These are phyloP conservation scores for Deilephila elpenor DNA, from an alignment of 2,888 invertebrate genomes.

Conservation along the genomic window DNA sequence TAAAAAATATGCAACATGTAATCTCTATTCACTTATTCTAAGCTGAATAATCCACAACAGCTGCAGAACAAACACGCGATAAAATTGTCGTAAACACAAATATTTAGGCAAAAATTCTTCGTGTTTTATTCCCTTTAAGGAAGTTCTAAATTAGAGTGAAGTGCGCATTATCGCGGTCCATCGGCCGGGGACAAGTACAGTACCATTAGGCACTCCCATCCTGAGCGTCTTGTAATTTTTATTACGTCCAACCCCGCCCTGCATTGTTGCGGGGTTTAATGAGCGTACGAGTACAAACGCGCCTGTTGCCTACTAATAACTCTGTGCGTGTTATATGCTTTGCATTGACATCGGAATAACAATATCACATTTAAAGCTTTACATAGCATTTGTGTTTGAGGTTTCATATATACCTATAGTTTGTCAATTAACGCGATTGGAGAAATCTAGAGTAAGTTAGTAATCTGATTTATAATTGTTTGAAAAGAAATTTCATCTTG, in stretches of 20 bases:
- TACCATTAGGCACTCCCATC: slow-evolving; percentile 80
- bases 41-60: neutral
- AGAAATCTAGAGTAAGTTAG: neutral
- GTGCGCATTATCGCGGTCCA: slow-evolving; percentile 57
- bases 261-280: slow-evolving; percentile 78
- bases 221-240: slow-evolving; percentile 78
- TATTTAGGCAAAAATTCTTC: slow-evolving; percentile 2
- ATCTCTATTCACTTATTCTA: neutral
- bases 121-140: slow-evolving; percentile 18
- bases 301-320: slow-evolving; percentile 19
- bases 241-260: slow-evolving; percentile 73
- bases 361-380: slow-evolving; percentile 5
- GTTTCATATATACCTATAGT: neutral
- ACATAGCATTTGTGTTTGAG: too few species aligned
- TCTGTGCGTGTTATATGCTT: neutral
- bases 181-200: slow-evolving; percentile 58
- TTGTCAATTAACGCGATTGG: neutral
- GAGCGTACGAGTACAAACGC: slow-evolving; percentile 57
- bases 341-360: slow-evolving; percentile 3
- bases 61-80: neutral
- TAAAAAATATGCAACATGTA: neutral
- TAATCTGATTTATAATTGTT: neutral
- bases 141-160: slow-evolving; percentile 33
- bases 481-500: too few species aligned
- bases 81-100: slow-evolving; percentile 15